Evolutionary conservation across 2,113 vertebrate genomes (phyloP), one percentile per base, ranked within the genome.

Genomic region (Telmatochromis bifrenatus): DNA sequence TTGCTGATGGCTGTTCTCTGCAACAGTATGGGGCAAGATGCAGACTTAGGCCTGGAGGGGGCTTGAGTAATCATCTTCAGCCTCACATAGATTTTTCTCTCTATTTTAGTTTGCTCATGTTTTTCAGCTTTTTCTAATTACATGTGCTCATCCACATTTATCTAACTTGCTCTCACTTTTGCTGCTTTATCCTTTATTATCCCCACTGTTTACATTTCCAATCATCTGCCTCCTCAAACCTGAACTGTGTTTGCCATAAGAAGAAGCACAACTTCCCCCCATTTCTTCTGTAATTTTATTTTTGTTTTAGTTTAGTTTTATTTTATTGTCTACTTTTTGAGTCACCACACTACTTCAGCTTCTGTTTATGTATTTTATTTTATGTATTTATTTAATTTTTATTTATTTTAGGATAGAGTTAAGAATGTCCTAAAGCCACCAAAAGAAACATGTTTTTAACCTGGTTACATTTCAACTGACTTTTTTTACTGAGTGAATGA

Each of bases 21-120:
- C n/a, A 21, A 28, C 55, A 56, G 7, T 31, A 31, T 31, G 14
- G 3, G 26, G 26, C 5, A 60, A 4, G 56, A 4, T 60, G 56
- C 0, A 31, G 26, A 31, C 56, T 60, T 60, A 0, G 56, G 14
- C 56, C 26, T 60, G 8, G 26, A 55, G 14, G 56, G 13, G 26
- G 0, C 0, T 60, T 31, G 26, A 2, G 56, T 17, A 0, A 17
- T 58, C 56, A 58, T 60, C 14, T 31, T 15, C 56, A 31, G 2
- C 26, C 14, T 31, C 26, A 31, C 56, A 6, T 31, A 60, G 26
- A 60, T 60, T 31, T 60, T 60, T 60, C 28, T 17, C 14, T 60
- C 56, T 60, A 17, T 60, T 60, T 60, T 60, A 60, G 56, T 17
- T 60, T 58, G 55, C 55, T 58, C 55, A 60, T 60, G 26, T 58